Evolutionary conservation across 2,113 vertebrate genomes (phyloP).

Genomic region (Cacatua alba): DNA sequence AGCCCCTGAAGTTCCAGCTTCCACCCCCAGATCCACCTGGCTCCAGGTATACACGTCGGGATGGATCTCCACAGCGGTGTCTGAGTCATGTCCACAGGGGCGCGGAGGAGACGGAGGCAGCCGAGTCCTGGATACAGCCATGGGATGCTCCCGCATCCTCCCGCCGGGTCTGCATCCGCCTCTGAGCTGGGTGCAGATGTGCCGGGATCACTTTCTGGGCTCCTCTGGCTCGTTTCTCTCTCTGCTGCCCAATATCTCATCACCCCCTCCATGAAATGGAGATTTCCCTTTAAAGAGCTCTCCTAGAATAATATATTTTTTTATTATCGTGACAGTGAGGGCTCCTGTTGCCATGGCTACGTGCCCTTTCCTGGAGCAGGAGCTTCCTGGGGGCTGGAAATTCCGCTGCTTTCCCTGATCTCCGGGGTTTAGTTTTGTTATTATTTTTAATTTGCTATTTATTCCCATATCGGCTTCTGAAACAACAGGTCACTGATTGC

Average conservation of each 20-base stretch:
- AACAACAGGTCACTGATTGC: slow-evolving; percentile 42
- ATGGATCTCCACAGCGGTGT: accelerated
- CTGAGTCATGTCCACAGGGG: accelerated
- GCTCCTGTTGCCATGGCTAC: slow-evolving; percentile 68
- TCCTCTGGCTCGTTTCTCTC: neutral
- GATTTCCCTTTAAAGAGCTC: slow-evolving; percentile 70
- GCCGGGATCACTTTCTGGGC: neutral
- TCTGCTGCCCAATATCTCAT: slow-evolving; percentile 42
- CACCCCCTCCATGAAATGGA: slow-evolving; percentile 37
- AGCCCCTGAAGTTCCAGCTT: neutral
- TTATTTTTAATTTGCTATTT: slow-evolving; percentile 39
- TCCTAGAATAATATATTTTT: slow-evolving; percentile 62
- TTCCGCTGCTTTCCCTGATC: slow-evolving; percentile 28
- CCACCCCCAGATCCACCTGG: accelerated
- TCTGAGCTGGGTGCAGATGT: neutral
- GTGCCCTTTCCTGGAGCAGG: slow-evolving; percentile 49
- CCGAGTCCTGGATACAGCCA: accelerated
- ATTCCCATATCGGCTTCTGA: neutral
- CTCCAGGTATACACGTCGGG: accelerated
- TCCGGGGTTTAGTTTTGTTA: neutral
- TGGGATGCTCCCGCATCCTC: neutral
- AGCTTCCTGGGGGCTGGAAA: slow-evolving; percentile 61
- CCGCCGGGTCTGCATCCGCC: neutral
- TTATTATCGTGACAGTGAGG: slow-evolving; percentile 71
- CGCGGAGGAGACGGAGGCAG: accelerated